Evolutionary conservation across 2,888 invertebrate species (phyloP).

Genomic region (Aricia artaxerxes): DNA sequence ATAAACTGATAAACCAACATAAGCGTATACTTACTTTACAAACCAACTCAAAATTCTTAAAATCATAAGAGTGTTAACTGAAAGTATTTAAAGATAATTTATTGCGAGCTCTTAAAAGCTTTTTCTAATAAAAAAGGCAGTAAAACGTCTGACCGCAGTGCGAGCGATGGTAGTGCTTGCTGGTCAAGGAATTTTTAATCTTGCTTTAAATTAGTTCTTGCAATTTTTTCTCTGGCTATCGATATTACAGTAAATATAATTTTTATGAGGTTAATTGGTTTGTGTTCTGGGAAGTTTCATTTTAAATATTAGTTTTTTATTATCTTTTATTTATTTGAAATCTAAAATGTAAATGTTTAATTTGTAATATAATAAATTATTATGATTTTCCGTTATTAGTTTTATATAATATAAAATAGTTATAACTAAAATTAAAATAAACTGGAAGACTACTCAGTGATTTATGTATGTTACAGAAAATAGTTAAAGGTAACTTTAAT

Average conservation of each 20-base stretch:
- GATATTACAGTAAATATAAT: neutral
- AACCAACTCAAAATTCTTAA: neutral
- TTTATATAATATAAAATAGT: too few species aligned
- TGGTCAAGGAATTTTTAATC: slow-evolving; percentile 18
- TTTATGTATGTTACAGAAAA: too few species aligned
- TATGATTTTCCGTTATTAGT: too few species aligned
- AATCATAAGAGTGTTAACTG: neutral
- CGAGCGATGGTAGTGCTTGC: slow-evolving; percentile 21
- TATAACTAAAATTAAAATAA: too few species aligned
- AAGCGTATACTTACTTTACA: neutral
- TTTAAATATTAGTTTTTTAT: too few species aligned
- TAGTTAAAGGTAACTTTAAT: too few species aligned
- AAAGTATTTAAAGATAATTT: slow-evolving; percentile 20
- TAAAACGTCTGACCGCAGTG: slow-evolving; percentile 30
- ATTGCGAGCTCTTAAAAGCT: slow-evolving; percentile 43
- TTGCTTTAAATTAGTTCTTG: neutral
- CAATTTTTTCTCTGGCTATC: neutral
- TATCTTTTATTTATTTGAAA: too few species aligned
- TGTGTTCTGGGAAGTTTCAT: neutral
- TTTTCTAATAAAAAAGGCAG: slow-evolving; percentile 22
- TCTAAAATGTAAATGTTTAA: too few species aligned
- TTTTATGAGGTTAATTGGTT: neutral
- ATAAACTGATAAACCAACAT: neutral
- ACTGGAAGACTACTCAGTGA: too few species aligned
- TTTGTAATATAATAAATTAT: too few species aligned